Evolutionary conservation across 1,140 invertebrate genomes (phyloP), one percentile per base, ranked within the genome.

Genomic region (Drosophila pseudoananassae): DNA sequence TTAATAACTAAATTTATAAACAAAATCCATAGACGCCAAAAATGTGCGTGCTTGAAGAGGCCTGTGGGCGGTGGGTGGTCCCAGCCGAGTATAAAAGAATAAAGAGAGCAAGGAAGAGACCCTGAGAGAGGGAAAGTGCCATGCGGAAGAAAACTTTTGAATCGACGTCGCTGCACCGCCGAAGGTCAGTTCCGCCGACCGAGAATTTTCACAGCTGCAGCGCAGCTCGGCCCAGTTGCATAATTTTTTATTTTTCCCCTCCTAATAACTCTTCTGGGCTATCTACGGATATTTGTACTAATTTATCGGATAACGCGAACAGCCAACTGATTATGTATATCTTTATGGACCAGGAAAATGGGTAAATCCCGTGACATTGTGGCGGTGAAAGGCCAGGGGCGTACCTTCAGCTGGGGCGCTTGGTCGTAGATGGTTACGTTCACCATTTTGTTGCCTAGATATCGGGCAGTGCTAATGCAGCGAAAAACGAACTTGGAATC

Each of bases 341-440:
- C 68, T 85, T 85, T 82, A 78, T 82, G 65, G 74, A 66, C 57
- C 74, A 72, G 20, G 14, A 60, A 51, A 45, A 38, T 25, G 27
- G 20, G 17, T 27, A 15, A 4, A 51, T 7, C 20, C 65, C 31
- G n/a, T 57, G 56, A 78, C 68, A 54, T 36, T 73, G 58, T 38
- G 56, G 55, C 25, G 43, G 59, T 33, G 33, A 6, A 3, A 40
- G 38, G 40, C 43, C 43, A 46, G 17, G 8, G 43, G 33, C 20
- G n/a, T 91, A 91, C 90, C 90, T 91, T 91, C 14, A 91, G 60
- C 49, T 81, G 54, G n/a, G 90, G 90, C 25, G 75, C 75, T 56
- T 81, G 90, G 69, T 91, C 90, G 53, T 91, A 91, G 58, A 91
- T 90, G 33, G 90, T 82, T 81, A 90, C 78, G 80, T 91, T 91